These are phyloP conservation scores for Polyergus mexicanus DNA, from an alignment of 1,140 invertebrate species.

Conservation along the genomic window DNA sequence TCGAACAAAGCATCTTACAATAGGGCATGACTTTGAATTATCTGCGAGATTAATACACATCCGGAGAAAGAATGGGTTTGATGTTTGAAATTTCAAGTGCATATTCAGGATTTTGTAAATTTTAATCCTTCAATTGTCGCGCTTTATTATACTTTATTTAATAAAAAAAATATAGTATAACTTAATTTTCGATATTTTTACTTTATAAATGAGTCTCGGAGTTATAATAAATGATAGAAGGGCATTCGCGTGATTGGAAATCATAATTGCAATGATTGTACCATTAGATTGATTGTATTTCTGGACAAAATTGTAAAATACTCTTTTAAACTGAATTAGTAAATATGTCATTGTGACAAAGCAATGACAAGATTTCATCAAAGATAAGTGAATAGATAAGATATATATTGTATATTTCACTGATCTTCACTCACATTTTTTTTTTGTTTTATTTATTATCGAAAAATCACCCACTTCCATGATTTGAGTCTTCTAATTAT, in stretches of 20 bases:
- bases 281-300: neutral
- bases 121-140: neutral
- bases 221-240: neutral
- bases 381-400: too few relatives aligned
- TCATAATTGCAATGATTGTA: neutral
- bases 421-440: too few relatives aligned
- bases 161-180: neutral
- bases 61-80: neutral
- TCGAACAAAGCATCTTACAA: conserved; percentile 3
- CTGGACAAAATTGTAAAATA: neutral
- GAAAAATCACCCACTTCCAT: too few relatives aligned
- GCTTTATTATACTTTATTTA: neutral
- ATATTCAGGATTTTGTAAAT: neutral
- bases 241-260: neutral
- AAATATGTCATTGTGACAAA: neutral
- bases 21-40: neutral
- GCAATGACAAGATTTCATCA: too few relatives aligned
- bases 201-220: neutral
- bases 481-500: too few relatives aligned
- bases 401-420: too few relatives aligned
- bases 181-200: neutral
- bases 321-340: neutral
- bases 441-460: too few relatives aligned
- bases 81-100: neutral
- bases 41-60: neutral